Base-by-base conservation (phyloP, 2,888 invertebrate genomes). In the Ormyrus thymus region DNA sequence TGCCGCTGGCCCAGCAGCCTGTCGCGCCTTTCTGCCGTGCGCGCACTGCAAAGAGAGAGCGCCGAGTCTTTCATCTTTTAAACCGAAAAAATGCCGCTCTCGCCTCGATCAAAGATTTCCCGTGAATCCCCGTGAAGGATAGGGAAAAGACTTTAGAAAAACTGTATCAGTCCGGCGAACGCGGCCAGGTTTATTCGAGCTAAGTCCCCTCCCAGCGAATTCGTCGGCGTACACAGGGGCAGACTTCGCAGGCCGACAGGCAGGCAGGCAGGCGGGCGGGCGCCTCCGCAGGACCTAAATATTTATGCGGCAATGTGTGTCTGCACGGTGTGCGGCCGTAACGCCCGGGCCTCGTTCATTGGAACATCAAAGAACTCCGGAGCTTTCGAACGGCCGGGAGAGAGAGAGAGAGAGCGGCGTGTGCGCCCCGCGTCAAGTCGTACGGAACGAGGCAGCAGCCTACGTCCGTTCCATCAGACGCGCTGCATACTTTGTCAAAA, bases 271-370 rank as follows among this genome's bases (percentile, higher is more conserved):
- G 56, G 56, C n/a, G 0, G 56, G 56, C 48, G 43, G 10, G 43
- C 43, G 9, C 55, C 55, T 7, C 8, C 64, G 62, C 51, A 64
- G 72, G 62, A 68, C 15, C 86, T 89, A 89, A 89, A 88, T 88
- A 88, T 89, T 89, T 88, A 88, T 88, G 86, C 86, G 86, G 84
- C 86, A 86, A 85, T 86, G 86, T 84, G 84, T 84, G 86, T 85
- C 85, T 85, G 84, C 83, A 85, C 84, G 51, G n/a, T 55, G 55
- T 29, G 29, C 70, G 62, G 62, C 56, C 70, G 69, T 70, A 53
- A 76, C 70, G 68, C 64, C 64, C 71, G 55, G 64, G 64, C 64
- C 72, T 51, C 61, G 70, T 66, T 65, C 71, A 29, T 68, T 68
- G 84, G 84, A 87, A 89, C 88, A 89, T 89, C 89, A 89, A 89